phyloP scores from a whole-genome alignment of 1,140 invertebrate genomes.

The Limonius californicus region DNA sequence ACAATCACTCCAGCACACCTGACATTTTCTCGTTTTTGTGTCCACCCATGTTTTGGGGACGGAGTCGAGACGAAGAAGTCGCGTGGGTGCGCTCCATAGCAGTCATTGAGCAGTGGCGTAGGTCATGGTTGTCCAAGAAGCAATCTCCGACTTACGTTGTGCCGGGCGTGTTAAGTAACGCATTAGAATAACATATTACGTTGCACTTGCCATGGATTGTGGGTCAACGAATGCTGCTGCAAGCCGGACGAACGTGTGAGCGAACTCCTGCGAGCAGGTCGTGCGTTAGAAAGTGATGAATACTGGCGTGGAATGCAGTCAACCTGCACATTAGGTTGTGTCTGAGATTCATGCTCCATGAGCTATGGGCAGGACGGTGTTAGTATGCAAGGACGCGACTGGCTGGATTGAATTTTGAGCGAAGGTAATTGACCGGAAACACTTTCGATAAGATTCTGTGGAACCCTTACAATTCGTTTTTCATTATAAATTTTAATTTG shows the following conservation, averaged over 20 bases:
- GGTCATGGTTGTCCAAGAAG: slow-evolving; percentile 32
- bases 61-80: background rate
- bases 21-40: background rate
- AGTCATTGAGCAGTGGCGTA: slow-evolving; percentile 42
- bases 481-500: no score
- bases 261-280: background rate
- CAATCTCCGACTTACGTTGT: slow-evolving; percentile 29
- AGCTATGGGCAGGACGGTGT: slow-evolving; percentile 20
- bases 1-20: background rate
- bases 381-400: slow-evolving; percentile 7
- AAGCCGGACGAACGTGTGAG: slow-evolving; percentile 6
- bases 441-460: no score
- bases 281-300: slow-evolving; percentile 21
- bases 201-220: slow-evolving; percentile 24
- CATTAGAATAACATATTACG: slow-evolving; percentile 22
- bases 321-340: slow-evolving; percentile 21
- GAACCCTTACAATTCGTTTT: no score
- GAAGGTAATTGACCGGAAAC: no score
- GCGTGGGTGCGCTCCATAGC: slow-evolving; percentile 35
- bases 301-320: slow-evolving; percentile 25
- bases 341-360: slow-evolving; percentile 17
- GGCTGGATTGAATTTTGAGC: background rate
- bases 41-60: background rate
- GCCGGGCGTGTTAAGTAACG: slow-evolving; percentile 19
- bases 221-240: slow-evolving; percentile 15